phyloP scores from a whole-genome alignment of 2,113 vertebrate species.

The Solea senegalensis region DNA sequence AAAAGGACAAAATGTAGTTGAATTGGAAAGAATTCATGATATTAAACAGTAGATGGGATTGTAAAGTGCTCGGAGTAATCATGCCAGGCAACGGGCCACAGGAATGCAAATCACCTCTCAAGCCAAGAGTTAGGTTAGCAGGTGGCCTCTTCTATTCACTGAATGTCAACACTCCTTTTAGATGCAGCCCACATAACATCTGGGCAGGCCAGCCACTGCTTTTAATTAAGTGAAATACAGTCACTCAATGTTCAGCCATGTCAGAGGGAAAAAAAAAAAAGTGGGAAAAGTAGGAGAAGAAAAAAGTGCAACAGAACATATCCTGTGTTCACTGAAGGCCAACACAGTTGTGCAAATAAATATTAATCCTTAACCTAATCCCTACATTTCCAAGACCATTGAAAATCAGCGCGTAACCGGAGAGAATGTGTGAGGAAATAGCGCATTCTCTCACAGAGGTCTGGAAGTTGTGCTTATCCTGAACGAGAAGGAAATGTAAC shows the following conservation, averaged over 20 bases:
- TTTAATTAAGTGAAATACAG: constrained; percentile 91
- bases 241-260: constrained; percentile 81
- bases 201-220: constrained; percentile 85
- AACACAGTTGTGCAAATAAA: constrained; percentile 87
- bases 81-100: constrained; percentile 91
- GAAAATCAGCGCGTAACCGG: constrained; percentile 57
- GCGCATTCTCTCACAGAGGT: constrained; percentile 35
- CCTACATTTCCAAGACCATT: constrained; percentile 80
- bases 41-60: constrained; percentile 90
- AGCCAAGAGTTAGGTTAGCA: constrained; percentile 91
- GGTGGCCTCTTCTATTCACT: constrained; percentile 92
- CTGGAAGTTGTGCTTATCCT: constrained; percentile 36
- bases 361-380: constrained; percentile 80
- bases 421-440: constrained; percentile 51
- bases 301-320: constrained; percentile 77
- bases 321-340: constrained; percentile 82
- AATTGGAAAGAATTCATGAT: constrained; percentile 87
- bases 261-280: constrained; percentile 77
- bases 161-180: constrained; percentile 87
- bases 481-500: constrained; percentile 23
- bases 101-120: constrained; percentile 93
- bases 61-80: constrained; percentile 89
- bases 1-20: constrained; percentile 79
- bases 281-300: constrained; percentile 40
- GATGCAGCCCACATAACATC: constrained; percentile 86